Conservation (phyloP, 2,797 vertebrate genomes). For the Epinephelus awoara region DNA sequence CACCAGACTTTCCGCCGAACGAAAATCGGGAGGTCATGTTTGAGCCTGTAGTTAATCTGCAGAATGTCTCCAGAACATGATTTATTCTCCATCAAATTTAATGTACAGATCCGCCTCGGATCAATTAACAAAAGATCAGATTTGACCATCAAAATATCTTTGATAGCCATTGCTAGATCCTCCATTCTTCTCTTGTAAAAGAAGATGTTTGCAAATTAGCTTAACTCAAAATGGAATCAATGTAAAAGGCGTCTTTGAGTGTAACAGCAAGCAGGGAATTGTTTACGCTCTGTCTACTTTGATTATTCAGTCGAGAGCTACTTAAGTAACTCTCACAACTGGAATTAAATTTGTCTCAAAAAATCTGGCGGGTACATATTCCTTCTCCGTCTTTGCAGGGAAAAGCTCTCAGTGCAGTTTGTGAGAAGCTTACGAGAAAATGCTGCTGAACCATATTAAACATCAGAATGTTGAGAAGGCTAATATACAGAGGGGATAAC, state of each 20-base stretch:
- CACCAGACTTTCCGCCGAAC: too few relatives aligned
- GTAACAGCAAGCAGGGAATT: conserved; percentile 9
- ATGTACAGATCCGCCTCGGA: not conserved
- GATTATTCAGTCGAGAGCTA: conserved; percentile 2
- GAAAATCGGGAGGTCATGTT: too few relatives aligned
- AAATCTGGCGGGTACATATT: conserved; percentile 32
- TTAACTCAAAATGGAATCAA: conserved; percentile 2
- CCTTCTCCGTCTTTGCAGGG: conserved; percentile 11
- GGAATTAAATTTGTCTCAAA: conserved; percentile 27
- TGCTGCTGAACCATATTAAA: conserved; percentile 7
- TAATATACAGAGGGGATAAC: not conserved
- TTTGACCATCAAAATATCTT: not conserved
- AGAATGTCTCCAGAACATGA: not conserved
- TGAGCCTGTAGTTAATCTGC: not conserved
- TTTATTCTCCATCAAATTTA: not conserved
- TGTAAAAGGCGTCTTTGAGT: not conserved
- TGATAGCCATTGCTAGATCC: not conserved
- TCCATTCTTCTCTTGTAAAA: not conserved
- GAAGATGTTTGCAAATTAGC: not conserved
- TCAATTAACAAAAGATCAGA: not conserved
- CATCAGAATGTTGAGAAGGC: not conserved
- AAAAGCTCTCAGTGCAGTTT: conserved; percentile 23
- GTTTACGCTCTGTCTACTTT: conserved; percentile 12
- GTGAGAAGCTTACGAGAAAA: conserved; percentile 19
- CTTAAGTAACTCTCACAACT: conserved; percentile 33